Conservation (phyloP, 1,140 invertebrate genomes). For the Cydia splendana region DNA sequence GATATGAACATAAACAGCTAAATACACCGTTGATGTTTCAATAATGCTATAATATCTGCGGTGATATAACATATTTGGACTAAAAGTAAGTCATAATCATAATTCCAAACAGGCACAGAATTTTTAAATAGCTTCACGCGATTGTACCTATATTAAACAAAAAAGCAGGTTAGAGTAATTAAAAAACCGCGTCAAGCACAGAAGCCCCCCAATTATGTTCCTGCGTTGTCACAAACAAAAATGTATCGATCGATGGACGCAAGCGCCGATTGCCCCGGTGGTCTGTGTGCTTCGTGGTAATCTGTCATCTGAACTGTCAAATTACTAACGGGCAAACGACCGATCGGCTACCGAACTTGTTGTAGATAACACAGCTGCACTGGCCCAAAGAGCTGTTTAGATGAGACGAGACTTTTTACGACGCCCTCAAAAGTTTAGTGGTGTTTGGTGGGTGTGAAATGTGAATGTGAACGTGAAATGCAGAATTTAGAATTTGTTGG, state of each 20-base stretch:
- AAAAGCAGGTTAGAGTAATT: constrained; percentile 5
- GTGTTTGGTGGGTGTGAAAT: not conserved
- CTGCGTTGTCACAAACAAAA: constrained; percentile 71
- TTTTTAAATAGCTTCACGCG: no score
- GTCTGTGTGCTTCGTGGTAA: constrained; percentile 65
- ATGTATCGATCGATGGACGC: constrained; percentile 57
- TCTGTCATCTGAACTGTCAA: constrained; percentile 78
- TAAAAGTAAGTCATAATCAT: no score
- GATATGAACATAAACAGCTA: no score
- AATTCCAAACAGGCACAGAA: no score
- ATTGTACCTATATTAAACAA: not conserved
- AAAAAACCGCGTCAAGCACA: constrained; percentile 15
- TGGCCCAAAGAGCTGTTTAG: constrained; percentile 43
- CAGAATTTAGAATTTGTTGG: not conserved
- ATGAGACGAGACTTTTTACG: constrained; percentile 35
- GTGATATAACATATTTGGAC: no score
- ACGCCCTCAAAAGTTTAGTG: not conserved
- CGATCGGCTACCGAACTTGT: constrained; percentile 77
- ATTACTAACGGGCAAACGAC: constrained; percentile 76
- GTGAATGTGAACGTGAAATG: not conserved
- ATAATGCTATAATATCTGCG: no score
- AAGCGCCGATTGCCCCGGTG: constrained; percentile 69
- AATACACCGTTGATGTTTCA: no score
- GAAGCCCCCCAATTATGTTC: constrained; percentile 65
- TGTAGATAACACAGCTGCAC: constrained; percentile 68